These are phyloP conservation scores for Planiliza haematocheilus DNA, from an alignment of 2,113 vertebrate genomes.

Conservation along the genomic window DNA sequence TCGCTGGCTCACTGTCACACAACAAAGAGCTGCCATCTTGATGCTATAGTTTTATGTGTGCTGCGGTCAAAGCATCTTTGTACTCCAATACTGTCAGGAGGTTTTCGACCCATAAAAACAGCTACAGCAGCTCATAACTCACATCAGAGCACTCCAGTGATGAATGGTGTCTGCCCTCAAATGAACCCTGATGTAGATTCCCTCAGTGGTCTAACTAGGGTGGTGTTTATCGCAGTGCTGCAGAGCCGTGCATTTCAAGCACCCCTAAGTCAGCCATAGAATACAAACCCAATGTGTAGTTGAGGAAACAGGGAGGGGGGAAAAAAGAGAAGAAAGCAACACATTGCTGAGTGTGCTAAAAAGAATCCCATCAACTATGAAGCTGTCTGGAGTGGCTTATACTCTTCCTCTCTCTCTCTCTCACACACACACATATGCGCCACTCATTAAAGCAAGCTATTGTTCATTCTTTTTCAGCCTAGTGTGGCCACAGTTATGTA, in stretches of 20 bases:
- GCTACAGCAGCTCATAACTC: constrained; percentile 51
- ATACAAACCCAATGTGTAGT: constrained; percentile 59
- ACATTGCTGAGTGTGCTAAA: constrained; percentile 73
- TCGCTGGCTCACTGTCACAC: constrained; percentile 45
- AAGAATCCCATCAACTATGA: constrained; percentile 67
- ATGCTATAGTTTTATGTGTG: constrained; percentile 57
- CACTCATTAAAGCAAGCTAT: constrained; percentile 45
- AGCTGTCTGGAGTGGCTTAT: constrained; percentile 56
- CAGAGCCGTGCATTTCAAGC: constrained; percentile 63
- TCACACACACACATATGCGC: constrained; percentile 24
- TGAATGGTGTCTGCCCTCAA: constrained; percentile 43
- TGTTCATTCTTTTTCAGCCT: constrained; percentile 38
- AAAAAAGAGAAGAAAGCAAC: constrained; percentile 20
- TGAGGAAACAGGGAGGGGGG: constrained; percentile 24
- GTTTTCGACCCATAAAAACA: constrained; percentile 59
- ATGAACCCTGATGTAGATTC: constrained; percentile 62
- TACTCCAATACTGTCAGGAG: constrained; percentile 27
- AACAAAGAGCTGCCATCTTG: constrained; percentile 48
- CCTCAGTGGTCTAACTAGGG: constrained; percentile 30
- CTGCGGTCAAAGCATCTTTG: constrained; percentile 51
- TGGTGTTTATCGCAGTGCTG: constrained; percentile 43
- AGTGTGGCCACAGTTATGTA: constrained; percentile 38
- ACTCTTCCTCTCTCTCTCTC: constrained; percentile 24
- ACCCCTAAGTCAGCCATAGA: constrained; percentile 52
- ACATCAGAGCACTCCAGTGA: constrained; percentile 58